Evolutionary conservation across 1,140 invertebrate genomes (phyloP).

Genomic region (Megathymus violae): DNA sequence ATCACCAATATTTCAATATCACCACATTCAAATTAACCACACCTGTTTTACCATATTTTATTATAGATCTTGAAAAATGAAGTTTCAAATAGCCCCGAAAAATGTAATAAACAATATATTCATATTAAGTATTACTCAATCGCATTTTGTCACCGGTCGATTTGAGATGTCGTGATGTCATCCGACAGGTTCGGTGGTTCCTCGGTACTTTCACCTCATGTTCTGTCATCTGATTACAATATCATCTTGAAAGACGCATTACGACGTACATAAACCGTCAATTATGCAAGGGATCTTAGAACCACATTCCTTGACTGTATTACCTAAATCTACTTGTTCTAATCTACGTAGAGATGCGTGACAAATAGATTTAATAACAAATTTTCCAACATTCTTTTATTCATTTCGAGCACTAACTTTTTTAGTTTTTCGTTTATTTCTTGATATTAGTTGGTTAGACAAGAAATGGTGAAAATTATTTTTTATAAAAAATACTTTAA

Average conservation of each 20-base stretch:
- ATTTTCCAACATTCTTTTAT: not conserved
- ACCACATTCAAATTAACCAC: not conserved
- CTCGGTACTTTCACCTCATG: slow-evolving; percentile 63
- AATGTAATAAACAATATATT: slow-evolving; percentile 3
- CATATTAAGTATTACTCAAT: slow-evolving; percentile 24
- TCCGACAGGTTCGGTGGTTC: slow-evolving; percentile 50
- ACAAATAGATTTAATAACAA: not conserved
- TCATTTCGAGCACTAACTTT: too few species aligned
- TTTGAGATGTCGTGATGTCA: slow-evolving; percentile 52
- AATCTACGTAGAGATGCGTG: not conserved
- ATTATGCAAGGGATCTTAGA: slow-evolving; percentile 13
- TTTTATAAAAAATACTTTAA: too few species aligned
- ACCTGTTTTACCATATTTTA: too few species aligned
- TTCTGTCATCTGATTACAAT: slow-evolving; percentile 48
- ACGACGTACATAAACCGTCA: slow-evolving; percentile 19
- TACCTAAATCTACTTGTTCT: not conserved
- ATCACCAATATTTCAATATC: too few species aligned
- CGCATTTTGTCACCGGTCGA: slow-evolving; percentile 23
- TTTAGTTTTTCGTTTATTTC: too few species aligned
- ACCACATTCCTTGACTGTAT: not conserved
- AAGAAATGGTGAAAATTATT: too few species aligned
- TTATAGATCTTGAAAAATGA: not conserved
- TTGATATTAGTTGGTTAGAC: too few species aligned
- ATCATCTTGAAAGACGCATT: slow-evolving; percentile 42
- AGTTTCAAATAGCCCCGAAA: not conserved